Evolutionary conservation across 2,888 invertebrate species (phyloP).

Genomic region (Phengaris alcon): DNA sequence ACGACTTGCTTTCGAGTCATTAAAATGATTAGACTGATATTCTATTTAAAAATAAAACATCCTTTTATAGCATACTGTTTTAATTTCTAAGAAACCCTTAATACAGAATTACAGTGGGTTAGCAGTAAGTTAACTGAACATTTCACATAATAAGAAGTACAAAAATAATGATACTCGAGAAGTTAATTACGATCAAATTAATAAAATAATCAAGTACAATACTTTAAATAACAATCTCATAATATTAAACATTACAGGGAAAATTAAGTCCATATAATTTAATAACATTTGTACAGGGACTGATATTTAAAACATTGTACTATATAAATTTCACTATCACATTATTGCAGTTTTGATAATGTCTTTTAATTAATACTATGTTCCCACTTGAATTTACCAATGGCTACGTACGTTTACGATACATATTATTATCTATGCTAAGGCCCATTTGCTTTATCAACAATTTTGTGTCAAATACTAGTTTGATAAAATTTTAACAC

Average conservation of each 20-base stretch:
- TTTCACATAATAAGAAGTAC: constrained; percentile 63
- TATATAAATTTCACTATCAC: constrained; percentile 54
- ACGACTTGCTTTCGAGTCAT: too few species aligned
- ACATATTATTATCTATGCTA: constrained; percentile 64
- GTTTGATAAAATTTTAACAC: constrained; percentile 51
- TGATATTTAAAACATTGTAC: constrained; percentile 52
- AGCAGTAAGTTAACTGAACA: constrained; percentile 75
- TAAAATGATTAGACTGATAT: not conserved
- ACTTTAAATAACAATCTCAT: constrained; percentile 44
- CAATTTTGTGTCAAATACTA: constrained; percentile 65
- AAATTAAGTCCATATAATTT: constrained; percentile 21
- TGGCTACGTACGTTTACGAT: constrained; percentile 54
- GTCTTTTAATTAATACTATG: constrained; percentile 71
- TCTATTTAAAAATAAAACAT: constrained; percentile 64
- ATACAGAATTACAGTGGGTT: constrained; percentile 76
- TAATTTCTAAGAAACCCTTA: constrained; percentile 79
- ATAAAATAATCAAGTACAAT: constrained; percentile 43
- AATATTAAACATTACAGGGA: constrained; percentile 32
- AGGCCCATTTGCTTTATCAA: constrained; percentile 74
- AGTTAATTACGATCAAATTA: constrained; percentile 50
- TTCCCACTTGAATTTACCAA: constrained; percentile 58
- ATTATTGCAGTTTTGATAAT: constrained; percentile 53
- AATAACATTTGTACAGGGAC: constrained; percentile 31
- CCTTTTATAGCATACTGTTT: constrained; percentile 76
- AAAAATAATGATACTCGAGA: constrained; percentile 71